Percentiles rank a stretch among this genome's conserved stretches.
Conservation (phyloP, 2,113 vertebrate genomes). For the Tricholaema leucomelas region DNA sequence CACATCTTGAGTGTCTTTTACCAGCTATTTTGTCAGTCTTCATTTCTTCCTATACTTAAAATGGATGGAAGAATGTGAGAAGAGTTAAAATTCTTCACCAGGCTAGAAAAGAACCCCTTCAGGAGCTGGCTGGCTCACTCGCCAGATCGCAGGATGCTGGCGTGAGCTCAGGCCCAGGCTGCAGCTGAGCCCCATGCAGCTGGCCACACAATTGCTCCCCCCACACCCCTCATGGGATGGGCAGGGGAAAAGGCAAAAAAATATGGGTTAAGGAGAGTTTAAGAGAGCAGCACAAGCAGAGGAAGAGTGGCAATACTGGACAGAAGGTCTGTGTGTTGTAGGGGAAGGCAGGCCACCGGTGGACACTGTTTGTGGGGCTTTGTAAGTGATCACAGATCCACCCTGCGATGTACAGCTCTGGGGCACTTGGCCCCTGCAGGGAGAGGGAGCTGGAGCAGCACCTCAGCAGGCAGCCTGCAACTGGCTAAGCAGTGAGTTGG, state of each 20-base stretch:
- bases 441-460: neutral
- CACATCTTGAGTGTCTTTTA: neutral
- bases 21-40: neutral
- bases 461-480: neutral
- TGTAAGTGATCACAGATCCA: neutral
- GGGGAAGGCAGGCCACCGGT: neutral
- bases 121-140: neutral
- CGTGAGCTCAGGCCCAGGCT: too few relatives aligned
- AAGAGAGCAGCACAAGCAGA: too few relatives aligned
- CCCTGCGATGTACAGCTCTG: neutral
- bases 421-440: neutral
- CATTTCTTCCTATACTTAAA: neutral
- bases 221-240: too few relatives aligned
- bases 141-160: neutral
- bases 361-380: neutral
- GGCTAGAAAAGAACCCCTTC: neutral
- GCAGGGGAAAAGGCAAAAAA: too few relatives aligned
- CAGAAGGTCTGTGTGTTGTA: neutral
- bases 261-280: too few relatives aligned
- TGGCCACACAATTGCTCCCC: too few relatives aligned
- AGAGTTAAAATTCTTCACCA: neutral
- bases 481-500: neutral
- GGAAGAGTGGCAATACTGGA: neutral
- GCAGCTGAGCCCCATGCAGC: too few relatives aligned
- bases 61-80: neutral